Base-by-base conservation (phyloP, 2,113 vertebrate genomes). In the Cyphomyrus plagiostoma region DNA sequence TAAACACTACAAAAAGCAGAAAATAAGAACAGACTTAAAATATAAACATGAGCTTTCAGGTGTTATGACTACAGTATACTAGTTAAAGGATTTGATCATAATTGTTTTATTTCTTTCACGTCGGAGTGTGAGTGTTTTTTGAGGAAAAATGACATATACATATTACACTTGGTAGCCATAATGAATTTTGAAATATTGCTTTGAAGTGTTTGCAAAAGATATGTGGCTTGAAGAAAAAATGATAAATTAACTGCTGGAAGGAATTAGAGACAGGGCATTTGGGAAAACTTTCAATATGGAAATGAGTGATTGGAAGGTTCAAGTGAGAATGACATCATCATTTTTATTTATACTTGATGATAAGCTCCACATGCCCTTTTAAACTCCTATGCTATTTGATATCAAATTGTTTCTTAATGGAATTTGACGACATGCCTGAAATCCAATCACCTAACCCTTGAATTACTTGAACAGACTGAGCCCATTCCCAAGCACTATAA, bases 221-320 rank as follows among this genome's bases (percentile, higher is more conserved):
- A 88, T 70, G 89, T 91, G 93, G 92, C 91, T 90, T 17, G 92
- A 26, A 92, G 91, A 88, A 92, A 93, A 89, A 93, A 95, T 95
- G 95, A 96, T 95, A 93, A 96, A 96, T 96, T 94, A 96, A 96
- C 94, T 96, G 95, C 93, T 95, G 91, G 4, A 91, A 94, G 91
- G 94, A 95, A 96, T 96, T 96, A 96, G 92, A 95, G 93, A 93
- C 35, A 91, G 88, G 88, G 90, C 92, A 26, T 90, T 92, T 48
- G 92, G 92, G 92, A 42, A 82, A 83, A 90, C 86, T 89, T 91
- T 90, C 85, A 89, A 39, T 91, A 90, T 92, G 91, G 92, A 92
- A 94, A 95, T 95, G 95, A 96, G 94, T 93, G 94, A 96, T 95
- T 52, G 91, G 66, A 91, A 89, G 89, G 92, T 89, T 89, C 30